These are phyloP conservation scores for Drosophila sp. DNA, from an alignment of 1,140 invertebrate species.

Conservation along the genomic window DNA sequence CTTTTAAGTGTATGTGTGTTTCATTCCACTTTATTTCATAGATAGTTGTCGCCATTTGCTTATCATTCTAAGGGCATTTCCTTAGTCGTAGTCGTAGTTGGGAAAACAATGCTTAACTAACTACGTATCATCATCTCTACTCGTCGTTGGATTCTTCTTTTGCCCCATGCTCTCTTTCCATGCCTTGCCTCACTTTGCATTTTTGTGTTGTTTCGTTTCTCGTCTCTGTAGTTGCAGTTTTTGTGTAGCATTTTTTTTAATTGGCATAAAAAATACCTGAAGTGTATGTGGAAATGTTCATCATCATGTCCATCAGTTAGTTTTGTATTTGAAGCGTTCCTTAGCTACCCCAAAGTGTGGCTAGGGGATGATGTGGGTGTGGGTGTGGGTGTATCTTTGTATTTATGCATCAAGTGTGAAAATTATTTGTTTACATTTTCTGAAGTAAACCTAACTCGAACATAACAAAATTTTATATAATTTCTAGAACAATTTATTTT, in stretches of 20 bases:
- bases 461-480: slow-evolving; percentile 12
- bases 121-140: neutral
- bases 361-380: neutral
- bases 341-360: slow-evolving; percentile 2
- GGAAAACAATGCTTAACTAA: neutral
- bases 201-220: slow-evolving; percentile 21
- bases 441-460: slow-evolving; percentile 15
- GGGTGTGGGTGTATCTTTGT: slow-evolving; percentile 35
- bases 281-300: slow-evolving; percentile 30
- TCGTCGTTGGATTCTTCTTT: neutral
- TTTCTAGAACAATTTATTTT: slow-evolving; percentile 3
- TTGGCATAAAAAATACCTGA: slow-evolving; percentile 56
- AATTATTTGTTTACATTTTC: slow-evolving; percentile 40
- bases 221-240: slow-evolving; percentile 15
- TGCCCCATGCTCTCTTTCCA: neutral
- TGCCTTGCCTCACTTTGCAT: neutral
- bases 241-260: slow-evolving; percentile 53
- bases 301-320: slow-evolving; percentile 37
- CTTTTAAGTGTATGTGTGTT: neutral
- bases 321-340: slow-evolving; percentile 49
- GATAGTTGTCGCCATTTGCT: neutral
- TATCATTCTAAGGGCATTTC: neutral
- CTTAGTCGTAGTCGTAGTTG: neutral
- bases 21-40: neutral
- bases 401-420: slow-evolving; percentile 53